A percentile compares a stretch with the other conserved stretches of the same genome.
phyloP scores from a whole-genome alignment of 2,888 invertebrate genomes.

The Drosophila peninsularis region DNA sequence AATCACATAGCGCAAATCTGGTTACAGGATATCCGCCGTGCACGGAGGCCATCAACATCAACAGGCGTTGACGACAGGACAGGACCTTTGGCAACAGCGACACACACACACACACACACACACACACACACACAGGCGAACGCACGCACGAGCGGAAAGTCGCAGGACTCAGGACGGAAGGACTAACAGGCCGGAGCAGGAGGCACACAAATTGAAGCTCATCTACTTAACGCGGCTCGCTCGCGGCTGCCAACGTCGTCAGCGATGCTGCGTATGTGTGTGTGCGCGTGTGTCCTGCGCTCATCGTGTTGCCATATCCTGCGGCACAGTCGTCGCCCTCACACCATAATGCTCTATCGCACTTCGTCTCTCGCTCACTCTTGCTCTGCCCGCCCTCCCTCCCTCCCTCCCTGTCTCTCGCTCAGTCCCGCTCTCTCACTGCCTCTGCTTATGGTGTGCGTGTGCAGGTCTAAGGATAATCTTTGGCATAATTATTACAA shows the following conservation, averaged over 20 bases:
- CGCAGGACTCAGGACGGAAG: constrained; percentile 26
- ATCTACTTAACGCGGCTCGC: constrained; percentile 76
- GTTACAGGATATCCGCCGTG: constrained; percentile 78
- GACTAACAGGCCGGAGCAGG: constrained; percentile 26
- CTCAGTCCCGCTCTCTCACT: not conserved
- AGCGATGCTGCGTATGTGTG: constrained; percentile 11
- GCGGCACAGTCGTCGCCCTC: constrained; percentile 64
- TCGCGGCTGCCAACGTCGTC: constrained; percentile 74
- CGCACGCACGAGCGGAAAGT: constrained; percentile 16
- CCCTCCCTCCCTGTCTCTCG: not conserved
- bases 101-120: constrained; percentile 1
- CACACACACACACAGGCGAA: constrained; percentile 4
- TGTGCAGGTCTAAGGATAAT: constrained; percentile 76
- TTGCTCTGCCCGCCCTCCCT: not conserved
- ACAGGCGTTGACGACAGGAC: constrained; percentile 51
- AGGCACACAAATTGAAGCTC: constrained; percentile 74
- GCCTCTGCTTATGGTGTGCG: constrained; percentile 18
- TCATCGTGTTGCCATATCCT: constrained; percentile 69
- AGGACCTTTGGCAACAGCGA: constrained; percentile 54
- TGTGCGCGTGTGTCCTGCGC: constrained; percentile 39
- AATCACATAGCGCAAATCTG: constrained; percentile 80
- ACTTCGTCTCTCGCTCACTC: not conserved
- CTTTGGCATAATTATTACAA: constrained; percentile 82
- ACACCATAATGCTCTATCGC: constrained; percentile 30
- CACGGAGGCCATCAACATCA: constrained; percentile 67